Evolutionary conservation across 2,113 vertebrate genomes (phyloP).

Genomic region (Halcyon senegalensis): DNA sequence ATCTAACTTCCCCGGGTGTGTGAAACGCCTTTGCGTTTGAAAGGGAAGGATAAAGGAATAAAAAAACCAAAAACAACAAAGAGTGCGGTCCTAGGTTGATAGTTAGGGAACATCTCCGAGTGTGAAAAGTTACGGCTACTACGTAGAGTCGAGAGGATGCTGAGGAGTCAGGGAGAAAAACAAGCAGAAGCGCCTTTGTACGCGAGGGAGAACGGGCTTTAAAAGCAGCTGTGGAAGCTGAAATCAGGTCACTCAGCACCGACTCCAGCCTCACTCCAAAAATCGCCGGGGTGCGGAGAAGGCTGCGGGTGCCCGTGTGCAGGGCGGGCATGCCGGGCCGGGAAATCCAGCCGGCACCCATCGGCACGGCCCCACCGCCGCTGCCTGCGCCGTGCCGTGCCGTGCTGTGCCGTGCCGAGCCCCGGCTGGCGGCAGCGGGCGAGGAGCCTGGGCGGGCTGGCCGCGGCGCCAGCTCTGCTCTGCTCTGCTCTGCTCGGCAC

Average conservation of each 20-base stretch:
- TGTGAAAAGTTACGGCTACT: neutral
- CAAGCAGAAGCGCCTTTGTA: slow-evolving; percentile 5
- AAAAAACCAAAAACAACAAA: neutral
- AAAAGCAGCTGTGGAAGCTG: neutral
- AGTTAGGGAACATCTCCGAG: neutral
- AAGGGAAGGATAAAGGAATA: neutral
- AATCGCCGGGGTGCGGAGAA: neutral
- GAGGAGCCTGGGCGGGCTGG: neutral
- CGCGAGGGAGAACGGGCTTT: neutral
- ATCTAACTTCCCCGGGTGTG: neutral
- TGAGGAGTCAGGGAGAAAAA: neutral
- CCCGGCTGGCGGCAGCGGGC: neutral
- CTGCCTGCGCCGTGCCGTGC: neutral
- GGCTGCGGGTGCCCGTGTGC: neutral
- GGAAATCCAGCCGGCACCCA: neutral
- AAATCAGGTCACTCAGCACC: slow-evolving; percentile 1
- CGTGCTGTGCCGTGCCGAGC: neutral
- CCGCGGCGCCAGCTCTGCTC: neutral
- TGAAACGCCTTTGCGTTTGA: slow-evolving; percentile 7
- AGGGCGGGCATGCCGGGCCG: neutral
- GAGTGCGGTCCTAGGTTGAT: neutral
- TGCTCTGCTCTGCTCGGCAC: neutral
- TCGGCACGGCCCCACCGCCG: neutral
- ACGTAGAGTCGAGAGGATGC: neutral
- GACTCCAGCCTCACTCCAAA: neutral